phyloP scores from a whole-genome alignment of 2,888 invertebrate genomes.

The Autographa pulchrina region DNA sequence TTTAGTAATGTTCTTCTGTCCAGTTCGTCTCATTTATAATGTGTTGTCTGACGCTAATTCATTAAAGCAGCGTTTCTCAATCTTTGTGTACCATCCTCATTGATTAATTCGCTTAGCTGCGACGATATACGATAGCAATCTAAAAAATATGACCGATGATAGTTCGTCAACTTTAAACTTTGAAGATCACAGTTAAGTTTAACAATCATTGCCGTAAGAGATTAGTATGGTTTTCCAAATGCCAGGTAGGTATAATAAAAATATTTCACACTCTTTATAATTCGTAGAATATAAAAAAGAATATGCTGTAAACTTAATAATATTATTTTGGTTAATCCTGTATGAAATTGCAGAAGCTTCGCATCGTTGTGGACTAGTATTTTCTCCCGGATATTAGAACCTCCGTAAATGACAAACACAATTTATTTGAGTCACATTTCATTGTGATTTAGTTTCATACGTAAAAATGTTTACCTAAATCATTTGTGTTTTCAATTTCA shows the following conservation, averaged over 20 bases:
- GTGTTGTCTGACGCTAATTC: slow-evolving; percentile 76
- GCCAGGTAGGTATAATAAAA: not conserved
- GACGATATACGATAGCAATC: slow-evolving; percentile 19
- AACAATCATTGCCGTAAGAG: not conserved
- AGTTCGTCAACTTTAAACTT: slow-evolving; percentile 3
- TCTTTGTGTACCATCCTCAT: slow-evolving; percentile 56
- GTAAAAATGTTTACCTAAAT: too few species aligned
- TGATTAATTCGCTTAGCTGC: slow-evolving; percentile 39
- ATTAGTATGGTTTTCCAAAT: not conserved
- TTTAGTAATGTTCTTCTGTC: slow-evolving; percentile 78
- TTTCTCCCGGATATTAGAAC: not conserved
- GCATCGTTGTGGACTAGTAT: not conserved
- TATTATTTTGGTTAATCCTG: not conserved
- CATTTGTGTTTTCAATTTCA: too few species aligned
- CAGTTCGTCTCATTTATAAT: slow-evolving; percentile 82
- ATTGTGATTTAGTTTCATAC: too few species aligned
- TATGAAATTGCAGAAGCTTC: not conserved
- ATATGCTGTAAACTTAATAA: not conserved
- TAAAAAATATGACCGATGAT: slow-evolving; percentile 1
- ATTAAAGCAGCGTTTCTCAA: slow-evolving; percentile 80
- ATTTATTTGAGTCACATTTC: too few species aligned
- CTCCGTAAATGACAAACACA: not conserved
- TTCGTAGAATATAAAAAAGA: not conserved
- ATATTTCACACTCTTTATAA: not conserved
- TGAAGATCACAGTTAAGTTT: not conserved